Base-by-base conservation (phyloP, 2,888 invertebrate genomes). In the Rhagonycha lutea region DNA sequence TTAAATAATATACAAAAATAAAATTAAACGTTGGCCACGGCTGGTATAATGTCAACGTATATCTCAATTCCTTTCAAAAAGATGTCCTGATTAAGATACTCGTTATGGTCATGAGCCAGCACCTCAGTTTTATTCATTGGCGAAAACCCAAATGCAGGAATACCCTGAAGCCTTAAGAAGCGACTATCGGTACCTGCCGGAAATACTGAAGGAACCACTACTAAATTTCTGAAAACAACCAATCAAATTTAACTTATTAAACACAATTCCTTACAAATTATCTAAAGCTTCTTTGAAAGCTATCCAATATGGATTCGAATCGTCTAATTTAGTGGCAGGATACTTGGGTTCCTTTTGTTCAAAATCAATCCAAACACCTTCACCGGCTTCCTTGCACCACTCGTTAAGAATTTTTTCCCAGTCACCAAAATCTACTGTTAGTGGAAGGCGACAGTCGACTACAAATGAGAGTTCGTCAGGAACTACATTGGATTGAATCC, bases 271-370 rank as follows among this genome's bases (percentile, higher is more conserved):
- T 47, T 47, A 47, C 47, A 47, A n/a, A 5, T 47, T 47, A n/a
- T 47, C 8, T 2, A 8, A 7, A n/a, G 87, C 87, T 32, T 87
- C 83, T 82, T 90, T 90, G 80, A 93, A 92, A 1, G 91, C 90
- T 5, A 88, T 79, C 92, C 92, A 93, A 87, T 89, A 93, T 0
- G 88, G 88, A 84, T 92, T 92, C 0, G 86, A 86, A 10, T 88
- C 84, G 18, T 91, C 89, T 14, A 91, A 83, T 74, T 89, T 87
- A 0, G 92, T 91, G 14, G 86, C 86, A 73, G 88, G 87, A 76
- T 89, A 84, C 83, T 32, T 4, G 5, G 32, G 32, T 12, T 32
- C 32, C 5, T 32, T 32, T n/a, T 32, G 32, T n/a, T n/a, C 63
- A 12, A 11, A 24, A 1, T n/a, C n/a, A 24, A 63, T 10, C 63